Conservation (phyloP, 2,888 invertebrate genomes). For the Terebella lapidaria region DNA sequence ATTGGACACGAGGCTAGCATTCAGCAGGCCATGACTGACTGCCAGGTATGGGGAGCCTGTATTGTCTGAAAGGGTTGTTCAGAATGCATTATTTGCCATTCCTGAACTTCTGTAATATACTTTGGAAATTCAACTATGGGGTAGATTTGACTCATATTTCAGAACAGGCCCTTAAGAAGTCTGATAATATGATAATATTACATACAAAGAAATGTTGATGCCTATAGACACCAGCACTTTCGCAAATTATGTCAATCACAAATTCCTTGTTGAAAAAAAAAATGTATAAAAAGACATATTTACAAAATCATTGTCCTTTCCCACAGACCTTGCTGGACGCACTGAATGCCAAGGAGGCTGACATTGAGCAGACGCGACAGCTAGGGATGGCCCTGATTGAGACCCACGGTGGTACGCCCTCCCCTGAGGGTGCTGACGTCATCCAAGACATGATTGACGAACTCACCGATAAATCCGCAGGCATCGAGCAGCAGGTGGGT, state of each 20-base stretch:
- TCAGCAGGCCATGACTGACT: slow-evolving; percentile 41
- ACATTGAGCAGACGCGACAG: slow-evolving; percentile 30
- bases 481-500: slow-evolving; percentile 29
- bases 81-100: too few relatives aligned
- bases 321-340: not conserved
- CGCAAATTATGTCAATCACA: too few relatives aligned
- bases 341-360: slow-evolving; percentile 35
- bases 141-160: too few relatives aligned
- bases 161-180: too few relatives aligned
- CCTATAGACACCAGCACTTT: too few relatives aligned
- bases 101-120: not conserved
- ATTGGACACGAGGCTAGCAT: slow-evolving; percentile 45
- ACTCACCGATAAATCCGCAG: slow-evolving; percentile 32
- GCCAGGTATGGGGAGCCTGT: slow-evolving; percentile 32
- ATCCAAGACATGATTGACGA: slow-evolving; percentile 27
- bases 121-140: not conserved
- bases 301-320: too few relatives aligned
- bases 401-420: slow-evolving; percentile 12
- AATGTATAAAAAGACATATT: too few relatives aligned
- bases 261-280: too few relatives aligned
- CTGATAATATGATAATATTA: too few relatives aligned
- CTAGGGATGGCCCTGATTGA: slow-evolving; percentile 31
- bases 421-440: not conserved
- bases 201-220: too few relatives aligned
- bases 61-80: too few relatives aligned